Conservation (phyloP, 2,113 vertebrate genomes). For the Phylloscopus trochilus region DNA sequence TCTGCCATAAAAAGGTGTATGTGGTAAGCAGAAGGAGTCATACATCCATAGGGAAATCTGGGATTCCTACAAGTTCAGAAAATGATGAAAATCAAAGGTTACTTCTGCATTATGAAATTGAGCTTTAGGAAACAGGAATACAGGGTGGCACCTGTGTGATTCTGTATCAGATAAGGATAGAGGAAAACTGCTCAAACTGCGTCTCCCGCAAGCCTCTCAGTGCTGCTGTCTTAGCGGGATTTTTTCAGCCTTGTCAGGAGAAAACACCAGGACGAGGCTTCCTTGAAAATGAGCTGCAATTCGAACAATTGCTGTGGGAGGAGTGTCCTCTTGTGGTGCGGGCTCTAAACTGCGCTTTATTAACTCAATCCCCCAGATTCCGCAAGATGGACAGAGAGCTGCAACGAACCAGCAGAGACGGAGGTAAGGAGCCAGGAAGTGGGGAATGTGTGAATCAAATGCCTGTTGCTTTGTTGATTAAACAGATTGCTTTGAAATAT, state of each 20-base stretch:
- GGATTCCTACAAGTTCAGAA: background rate
- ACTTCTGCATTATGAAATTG: background rate
- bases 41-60: background rate
- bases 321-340: slow-evolving; percentile 53
- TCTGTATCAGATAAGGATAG: background rate
- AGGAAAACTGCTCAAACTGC: background rate
- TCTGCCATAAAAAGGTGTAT: background rate
- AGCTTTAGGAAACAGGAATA: background rate
- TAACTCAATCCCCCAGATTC: slow-evolving; percentile 58
- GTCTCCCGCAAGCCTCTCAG: background rate
- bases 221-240: background rate
- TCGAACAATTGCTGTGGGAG: background rate
- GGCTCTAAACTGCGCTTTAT: slow-evolving; percentile 42
- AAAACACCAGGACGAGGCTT: background rate
- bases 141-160: background rate
- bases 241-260: background rate
- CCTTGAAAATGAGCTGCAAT: background rate
- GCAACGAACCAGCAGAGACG: slow-evolving; percentile 48
- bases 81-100: background rate
- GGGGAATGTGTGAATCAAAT: slow-evolving; percentile 67
- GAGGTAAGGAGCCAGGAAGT: slow-evolving; percentile 68
- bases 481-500: slow-evolving; percentile 72
- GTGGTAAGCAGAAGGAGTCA: background rate
- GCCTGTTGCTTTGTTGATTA: slow-evolving; percentile 72
- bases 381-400: slow-evolving; percentile 59